Percentiles rank a stretch among this genome's conserved stretches.
These are phyloP conservation scores for Tipula vernalis DNA, from an alignment of 2,888 invertebrate species.

Conservation along the genomic window DNA sequence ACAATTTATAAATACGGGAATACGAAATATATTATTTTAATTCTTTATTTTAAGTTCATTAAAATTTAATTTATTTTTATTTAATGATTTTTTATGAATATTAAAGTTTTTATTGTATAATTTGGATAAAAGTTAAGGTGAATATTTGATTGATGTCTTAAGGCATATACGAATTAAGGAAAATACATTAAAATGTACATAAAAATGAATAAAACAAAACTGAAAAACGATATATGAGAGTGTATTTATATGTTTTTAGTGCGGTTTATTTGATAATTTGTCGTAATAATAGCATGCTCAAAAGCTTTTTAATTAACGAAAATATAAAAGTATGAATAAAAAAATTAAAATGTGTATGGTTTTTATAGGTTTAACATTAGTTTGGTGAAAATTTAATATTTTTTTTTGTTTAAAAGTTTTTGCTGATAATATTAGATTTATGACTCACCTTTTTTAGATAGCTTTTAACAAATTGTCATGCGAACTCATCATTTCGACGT, in stretches of 20 bases:
- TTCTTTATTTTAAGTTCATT: neutral
- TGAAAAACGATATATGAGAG: neutral
- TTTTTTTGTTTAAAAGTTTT: no score
- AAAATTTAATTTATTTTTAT: constrained; percentile 4
- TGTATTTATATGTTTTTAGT: neutral
- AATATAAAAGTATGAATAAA: neutral
- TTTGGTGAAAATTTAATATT: no score
- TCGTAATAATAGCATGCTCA: neutral
- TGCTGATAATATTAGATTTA: no score
- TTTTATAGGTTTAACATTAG: no score
- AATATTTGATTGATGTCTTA: constrained; percentile 4
- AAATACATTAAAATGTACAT: neutral
- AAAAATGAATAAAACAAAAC: neutral
- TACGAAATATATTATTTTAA: neutral
- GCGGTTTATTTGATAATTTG: neutral
- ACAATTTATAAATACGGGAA: neutral
- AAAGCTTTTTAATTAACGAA: neutral
- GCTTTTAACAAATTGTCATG: no score
- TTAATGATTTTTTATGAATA: neutral
- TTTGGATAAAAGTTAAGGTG: neutral
- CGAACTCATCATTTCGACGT: no score
- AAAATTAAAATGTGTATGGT: no score
- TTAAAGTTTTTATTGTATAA: neutral
- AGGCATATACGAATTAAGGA: neutral
- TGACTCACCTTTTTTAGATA: no score